Percentiles rank a stretch among this genome's conserved stretches.
phyloP scores from a whole-genome alignment of 2,113 vertebrate genomes.

The Ailurus styani region DNA sequence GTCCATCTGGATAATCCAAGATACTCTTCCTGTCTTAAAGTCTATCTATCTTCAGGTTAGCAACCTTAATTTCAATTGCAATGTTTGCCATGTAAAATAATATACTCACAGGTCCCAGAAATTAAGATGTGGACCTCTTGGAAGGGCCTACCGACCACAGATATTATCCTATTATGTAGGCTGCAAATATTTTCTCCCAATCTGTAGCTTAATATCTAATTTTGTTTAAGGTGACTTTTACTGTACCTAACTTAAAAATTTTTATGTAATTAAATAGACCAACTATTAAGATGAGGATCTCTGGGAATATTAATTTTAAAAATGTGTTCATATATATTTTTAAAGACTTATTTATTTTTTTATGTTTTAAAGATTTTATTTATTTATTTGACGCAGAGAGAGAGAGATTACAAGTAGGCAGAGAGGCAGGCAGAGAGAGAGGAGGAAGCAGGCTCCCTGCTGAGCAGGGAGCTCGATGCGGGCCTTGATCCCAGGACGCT shows the following conservation, averaged over 20 bases:
- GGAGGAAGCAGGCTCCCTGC: no score
- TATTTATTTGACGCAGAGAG: no score
- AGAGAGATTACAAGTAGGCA: no score
- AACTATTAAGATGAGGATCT: not conserved
- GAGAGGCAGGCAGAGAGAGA: no score
- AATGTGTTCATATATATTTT: not conserved
- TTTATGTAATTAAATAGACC: not conserved
- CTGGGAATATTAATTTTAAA: not conserved
- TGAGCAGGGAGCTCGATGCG: no score
- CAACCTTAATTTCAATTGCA: not conserved
- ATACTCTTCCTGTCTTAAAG: not conserved
- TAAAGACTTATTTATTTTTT: not conserved
- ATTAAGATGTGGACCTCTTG: not conserved
- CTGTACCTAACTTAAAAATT: not conserved
- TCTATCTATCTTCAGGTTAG: not conserved
- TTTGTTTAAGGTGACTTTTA: conserved; percentile 7
- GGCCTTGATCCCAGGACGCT: no score
- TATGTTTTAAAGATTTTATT: no score
- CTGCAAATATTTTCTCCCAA: not conserved
- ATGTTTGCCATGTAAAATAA: not conserved
- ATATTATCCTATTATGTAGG: not conserved
- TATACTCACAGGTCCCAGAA: not conserved
- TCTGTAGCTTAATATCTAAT: not conserved
- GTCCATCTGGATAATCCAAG: not conserved
- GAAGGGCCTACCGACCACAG: not conserved